phyloP scores from a whole-genome alignment of 2,113 vertebrate genomes.

The Bujurquina vittata region DNA sequence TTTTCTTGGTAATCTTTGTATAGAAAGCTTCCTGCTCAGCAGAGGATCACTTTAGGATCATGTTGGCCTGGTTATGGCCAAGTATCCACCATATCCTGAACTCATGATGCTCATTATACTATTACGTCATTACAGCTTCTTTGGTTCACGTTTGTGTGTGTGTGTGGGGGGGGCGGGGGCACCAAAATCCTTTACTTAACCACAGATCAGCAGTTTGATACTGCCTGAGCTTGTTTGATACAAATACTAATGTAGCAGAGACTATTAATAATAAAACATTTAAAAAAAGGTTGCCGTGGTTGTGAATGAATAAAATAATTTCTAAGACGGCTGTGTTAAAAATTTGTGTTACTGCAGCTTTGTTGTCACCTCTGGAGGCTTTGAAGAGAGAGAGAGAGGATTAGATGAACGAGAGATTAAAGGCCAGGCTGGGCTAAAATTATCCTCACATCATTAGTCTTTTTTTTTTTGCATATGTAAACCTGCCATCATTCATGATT shows the following conservation, averaged over 20 bases:
- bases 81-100: conserved; percentile 22
- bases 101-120: not conserved
- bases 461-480: conserved; percentile 69
- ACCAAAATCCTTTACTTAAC: not conserved
- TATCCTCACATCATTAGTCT: conserved; percentile 57
- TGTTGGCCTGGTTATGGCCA: not conserved
- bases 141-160: conserved; percentile 10
- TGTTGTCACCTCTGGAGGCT: conserved; percentile 32
- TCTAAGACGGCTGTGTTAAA: not conserved
- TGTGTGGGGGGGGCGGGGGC: not conserved
- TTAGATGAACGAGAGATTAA: conserved; percentile 66
- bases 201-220: conserved; percentile 73
- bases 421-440: conserved; percentile 42
- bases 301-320: conserved; percentile 32
- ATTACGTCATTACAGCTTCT: conserved; percentile 17
- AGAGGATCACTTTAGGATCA: not conserved
- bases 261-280: conserved; percentile 65
- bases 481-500: conserved; percentile 31
- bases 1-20: not conserved
- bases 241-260: conserved; percentile 37
- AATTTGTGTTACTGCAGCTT: conserved; percentile 20
- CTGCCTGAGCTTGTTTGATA: conserved; percentile 58
- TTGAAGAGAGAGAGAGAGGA: conserved; percentile 50
- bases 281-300: not conserved
- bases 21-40: not conserved